phyloP scores from a whole-genome alignment of 1,140 invertebrate genomes.

The Aphaenogaster rudis region DNA sequence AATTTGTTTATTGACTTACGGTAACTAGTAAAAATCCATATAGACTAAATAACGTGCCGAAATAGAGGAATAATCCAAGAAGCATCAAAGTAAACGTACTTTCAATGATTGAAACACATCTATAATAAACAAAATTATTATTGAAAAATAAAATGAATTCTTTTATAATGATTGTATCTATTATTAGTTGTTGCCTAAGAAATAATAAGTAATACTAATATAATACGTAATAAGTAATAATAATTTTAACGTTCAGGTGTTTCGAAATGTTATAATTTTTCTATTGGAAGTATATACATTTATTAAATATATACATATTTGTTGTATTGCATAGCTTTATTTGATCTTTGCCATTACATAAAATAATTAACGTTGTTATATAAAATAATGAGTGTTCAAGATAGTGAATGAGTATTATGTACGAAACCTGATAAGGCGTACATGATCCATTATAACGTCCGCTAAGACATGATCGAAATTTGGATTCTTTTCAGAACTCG shows the following conservation, averaged over 20 bases:
- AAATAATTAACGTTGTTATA: not conserved
- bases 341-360: not conserved
- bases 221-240: no score
- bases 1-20: conserved; percentile 40
- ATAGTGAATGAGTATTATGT: not conserved
- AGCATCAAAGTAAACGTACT: conserved; percentile 51
- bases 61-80: conserved; percentile 52
- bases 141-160: not conserved
- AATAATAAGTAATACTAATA: not conserved
- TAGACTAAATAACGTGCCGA: conserved; percentile 18
- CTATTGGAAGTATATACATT: not conserved
- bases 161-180: not conserved
- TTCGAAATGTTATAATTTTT: not conserved
- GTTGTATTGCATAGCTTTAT: not conserved
- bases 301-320: not conserved
- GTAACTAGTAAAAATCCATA: conserved; percentile 41
- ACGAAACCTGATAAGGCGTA: conserved; percentile 58
- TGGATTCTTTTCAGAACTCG: not conserved
- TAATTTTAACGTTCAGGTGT: not conserved
- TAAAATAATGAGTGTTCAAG: not conserved
- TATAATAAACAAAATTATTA: conserved; percentile 34
- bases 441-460: conserved; percentile 15
- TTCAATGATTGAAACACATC: conserved; percentile 40
- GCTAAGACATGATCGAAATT: conserved; percentile 13
- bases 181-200: not conserved